Conservation (phyloP, 2,888 invertebrate genomes). For the Rhagophthalmus giganteus region DNA sequence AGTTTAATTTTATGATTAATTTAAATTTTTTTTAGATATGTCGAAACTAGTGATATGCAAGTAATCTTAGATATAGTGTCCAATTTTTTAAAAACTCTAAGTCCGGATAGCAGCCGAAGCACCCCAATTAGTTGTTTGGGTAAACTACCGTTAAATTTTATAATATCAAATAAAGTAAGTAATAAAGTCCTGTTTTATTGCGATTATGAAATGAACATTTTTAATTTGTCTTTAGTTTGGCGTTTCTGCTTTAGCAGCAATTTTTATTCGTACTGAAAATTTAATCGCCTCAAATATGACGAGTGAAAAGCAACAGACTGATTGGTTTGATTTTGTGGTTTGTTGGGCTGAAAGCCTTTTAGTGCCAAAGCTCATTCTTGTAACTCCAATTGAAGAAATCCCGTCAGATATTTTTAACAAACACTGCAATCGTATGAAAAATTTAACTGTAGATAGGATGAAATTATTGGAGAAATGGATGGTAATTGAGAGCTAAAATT, state of each 20-base stretch:
- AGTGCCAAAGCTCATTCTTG: conserved; percentile 37
- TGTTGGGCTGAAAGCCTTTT: conserved; percentile 56
- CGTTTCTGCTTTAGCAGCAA: conserved; percentile 59
- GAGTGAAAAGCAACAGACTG: conserved; percentile 46
- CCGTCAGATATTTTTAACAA: conserved; percentile 47
- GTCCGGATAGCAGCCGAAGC: conserved; percentile 45
- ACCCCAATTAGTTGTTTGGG: conserved; percentile 53
- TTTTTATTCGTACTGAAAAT: conserved; percentile 59
- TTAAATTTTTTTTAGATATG: conserved; percentile 44
- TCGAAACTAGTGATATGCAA: conserved; percentile 48
- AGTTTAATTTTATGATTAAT: neutral
- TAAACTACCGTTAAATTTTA: conserved; percentile 53
- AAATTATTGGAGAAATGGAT: conserved; percentile 47
- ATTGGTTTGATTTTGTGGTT: conserved; percentile 61
- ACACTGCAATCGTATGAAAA: conserved; percentile 46
- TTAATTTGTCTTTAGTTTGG: conserved; percentile 57
- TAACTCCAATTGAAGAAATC: conserved; percentile 48
- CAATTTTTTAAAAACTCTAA: conserved; percentile 48
- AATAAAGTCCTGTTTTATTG: no score
- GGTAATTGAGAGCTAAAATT: conserved; percentile 35
- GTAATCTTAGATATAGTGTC: conserved; percentile 50
- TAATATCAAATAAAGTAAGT: conserved; percentile 59
- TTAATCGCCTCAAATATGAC: conserved; percentile 51
- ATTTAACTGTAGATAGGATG: conserved; percentile 43
- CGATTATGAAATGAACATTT: no score